Evolutionary conservation across 2,113 vertebrate species (phyloP), one percentile per base, ranked within the genome.

Genomic region (Origma solitaria): DNA sequence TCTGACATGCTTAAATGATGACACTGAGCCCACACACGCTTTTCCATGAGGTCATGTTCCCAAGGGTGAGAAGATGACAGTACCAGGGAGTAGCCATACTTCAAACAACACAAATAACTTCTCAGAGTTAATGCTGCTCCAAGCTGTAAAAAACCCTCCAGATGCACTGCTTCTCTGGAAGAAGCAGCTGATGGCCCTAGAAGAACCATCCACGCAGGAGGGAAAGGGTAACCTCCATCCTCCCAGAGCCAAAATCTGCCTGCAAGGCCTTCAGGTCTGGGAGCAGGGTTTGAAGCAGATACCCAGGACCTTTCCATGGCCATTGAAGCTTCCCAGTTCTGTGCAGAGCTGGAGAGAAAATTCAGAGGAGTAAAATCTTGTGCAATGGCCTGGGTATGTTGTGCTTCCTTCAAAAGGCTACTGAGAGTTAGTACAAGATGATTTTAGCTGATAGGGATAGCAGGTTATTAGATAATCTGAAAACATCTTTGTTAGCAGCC

Each of bases 11-110:
- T 75, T 91, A 95, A 92, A 66, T 83, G 85, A 95, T 88, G 95
- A 96, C 83, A 88, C 40, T 3, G 19, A 94, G 93, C 83, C 91
- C 96, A 96, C 86, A 91, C 92, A 96, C 81, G 23, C 44, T 88
- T 80, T 83, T 95, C 87, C 60, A 71, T 62, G 70, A 96, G 95
- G 88, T 95, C 92, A 95, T 27, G 69, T 85, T 96, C 93, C 87
- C 92, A 64, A 86, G 82, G 89, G 71, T 69, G 66, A 94, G 78
- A 68, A 94, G 80, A 94, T 62, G 94, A 94, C 94, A 97, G 89
- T 86, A 94, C 79, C 84, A 94, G 94, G 84, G 94, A 95, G 82
- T 66, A 94, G 79, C 84, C 6, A 19, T 47, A 82, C 84, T 95
- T 97, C 93, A 94, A 96, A 92, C 75, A 76, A 13, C 83, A 86